Conservation (phyloP, 2,888 invertebrate species). For the Drosophila anomelani region DNA sequence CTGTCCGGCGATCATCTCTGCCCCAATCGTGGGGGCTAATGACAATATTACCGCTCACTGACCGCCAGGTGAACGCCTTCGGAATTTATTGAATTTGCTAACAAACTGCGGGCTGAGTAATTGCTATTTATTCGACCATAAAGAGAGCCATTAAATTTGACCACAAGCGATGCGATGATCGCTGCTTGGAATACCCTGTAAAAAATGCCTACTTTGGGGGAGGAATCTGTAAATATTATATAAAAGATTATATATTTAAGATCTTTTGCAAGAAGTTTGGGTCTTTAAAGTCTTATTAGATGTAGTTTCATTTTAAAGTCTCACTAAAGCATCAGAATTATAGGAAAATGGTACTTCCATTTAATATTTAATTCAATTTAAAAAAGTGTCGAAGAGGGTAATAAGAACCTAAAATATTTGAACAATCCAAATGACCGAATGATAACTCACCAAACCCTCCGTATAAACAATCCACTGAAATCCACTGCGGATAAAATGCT, state of each 20-base stretch:
- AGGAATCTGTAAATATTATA: background rate
- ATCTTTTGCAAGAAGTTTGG: background rate
- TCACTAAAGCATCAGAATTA: too few relatives aligned
- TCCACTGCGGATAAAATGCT: conserved; percentile 40
- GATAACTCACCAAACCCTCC: background rate
- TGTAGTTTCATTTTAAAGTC: background rate
- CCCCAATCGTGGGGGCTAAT: conserved; percentile 44
- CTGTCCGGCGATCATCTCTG: conserved; percentile 2
- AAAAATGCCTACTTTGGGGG: too few relatives aligned
- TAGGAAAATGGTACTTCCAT: background rate
- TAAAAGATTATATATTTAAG: background rate
- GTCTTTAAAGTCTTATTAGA: background rate
- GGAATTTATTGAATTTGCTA: conserved; percentile 53
- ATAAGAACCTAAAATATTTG: background rate
- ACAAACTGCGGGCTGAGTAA: conserved; percentile 36
- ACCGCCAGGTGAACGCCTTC: conserved; percentile 47
- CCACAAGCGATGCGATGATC: background rate
- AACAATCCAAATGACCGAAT: background rate
- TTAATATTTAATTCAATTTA: background rate
- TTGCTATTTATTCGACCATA: conserved; percentile 45
- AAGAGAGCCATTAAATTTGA: conserved; percentile 35
- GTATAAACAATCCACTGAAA: conserved; percentile 17
- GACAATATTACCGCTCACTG: conserved; percentile 61
- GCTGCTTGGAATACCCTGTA: conserved; percentile 6
- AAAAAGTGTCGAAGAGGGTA: too few relatives aligned